Evolutionary conservation across 2,113 vertebrate species (phyloP).

Genomic region (Siniperca chuatsi): DNA sequence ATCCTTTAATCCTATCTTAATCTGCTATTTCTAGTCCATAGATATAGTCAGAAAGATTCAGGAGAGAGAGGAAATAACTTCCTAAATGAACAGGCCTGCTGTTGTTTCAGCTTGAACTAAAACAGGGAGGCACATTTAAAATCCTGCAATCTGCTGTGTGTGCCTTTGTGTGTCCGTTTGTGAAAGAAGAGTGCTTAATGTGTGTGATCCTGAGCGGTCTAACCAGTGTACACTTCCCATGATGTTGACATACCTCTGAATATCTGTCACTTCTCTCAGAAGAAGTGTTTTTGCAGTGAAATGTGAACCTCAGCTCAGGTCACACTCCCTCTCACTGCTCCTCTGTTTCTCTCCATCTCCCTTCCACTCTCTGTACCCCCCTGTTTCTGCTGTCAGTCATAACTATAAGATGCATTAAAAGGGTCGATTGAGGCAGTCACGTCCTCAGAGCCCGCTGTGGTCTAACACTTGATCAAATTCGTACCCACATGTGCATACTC

Average conservation of each 20-base stretch:
- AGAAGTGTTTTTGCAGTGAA: slow-evolving; percentile 74
- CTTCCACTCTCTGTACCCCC: slow-evolving; percentile 29
- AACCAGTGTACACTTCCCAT: slow-evolving; percentile 52
- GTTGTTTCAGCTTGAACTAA: slow-evolving; percentile 65
- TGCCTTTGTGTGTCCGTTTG: slow-evolving; percentile 42
- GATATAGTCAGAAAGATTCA: slow-evolving; percentile 8
- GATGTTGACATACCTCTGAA: slow-evolving; percentile 74
- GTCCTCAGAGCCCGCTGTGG: slow-evolving; percentile 44
- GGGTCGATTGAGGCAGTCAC: slow-evolving; percentile 65
- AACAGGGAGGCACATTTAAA: slow-evolving; percentile 49
- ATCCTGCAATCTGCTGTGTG: slow-evolving; percentile 40
- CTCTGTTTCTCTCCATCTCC: slow-evolving; percentile 52
- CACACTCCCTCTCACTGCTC: slow-evolving; percentile 63
- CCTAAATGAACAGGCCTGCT: slow-evolving; percentile 41
- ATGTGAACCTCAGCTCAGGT: slow-evolving; percentile 65
- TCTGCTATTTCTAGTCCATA: neutral
- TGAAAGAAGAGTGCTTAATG: slow-evolving; percentile 40
- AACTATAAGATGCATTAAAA: slow-evolving; percentile 61
- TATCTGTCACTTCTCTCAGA: slow-evolving; percentile 72
- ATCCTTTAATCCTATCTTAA: slow-evolving; percentile 22
- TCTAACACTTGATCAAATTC: slow-evolving; percentile 54
- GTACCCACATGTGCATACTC: slow-evolving; percentile 31
- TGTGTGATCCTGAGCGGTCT: slow-evolving; percentile 37
- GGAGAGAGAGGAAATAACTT: slow-evolving; percentile 19
- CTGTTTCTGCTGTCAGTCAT: slow-evolving; percentile 62